A percentile compares a stretch with the other conserved stretches of the same genome.
phyloP scores from a whole-genome alignment of 2,113 vertebrate species.

The Lagopus muta region DNA sequence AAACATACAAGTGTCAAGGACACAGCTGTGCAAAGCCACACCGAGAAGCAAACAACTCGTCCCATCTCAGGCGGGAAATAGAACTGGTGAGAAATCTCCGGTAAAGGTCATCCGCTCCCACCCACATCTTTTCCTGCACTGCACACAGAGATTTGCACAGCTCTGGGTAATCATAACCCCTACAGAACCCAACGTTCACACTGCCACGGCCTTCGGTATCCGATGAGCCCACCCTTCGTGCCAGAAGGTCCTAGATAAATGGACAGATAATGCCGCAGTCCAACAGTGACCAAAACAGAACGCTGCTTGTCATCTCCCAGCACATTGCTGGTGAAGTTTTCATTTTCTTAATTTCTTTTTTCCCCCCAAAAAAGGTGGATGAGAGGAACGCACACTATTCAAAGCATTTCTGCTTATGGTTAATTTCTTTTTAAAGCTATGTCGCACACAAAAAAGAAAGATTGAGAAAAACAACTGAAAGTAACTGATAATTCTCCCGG shows the following conservation, averaged over 20 bases:
- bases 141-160: not conserved
- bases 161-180: not conserved
- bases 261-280: accelerated
- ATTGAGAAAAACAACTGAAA: not conserved
- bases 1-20: accelerated
- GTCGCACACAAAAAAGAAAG: not conserved
- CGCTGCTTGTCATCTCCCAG: not conserved
- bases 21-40: accelerated
- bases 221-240: accelerated
- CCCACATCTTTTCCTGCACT: not conserved
- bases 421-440: not conserved
- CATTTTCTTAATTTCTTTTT: not conserved
- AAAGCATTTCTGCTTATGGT: not conserved
- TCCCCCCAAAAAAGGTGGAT: accelerated
- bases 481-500: not conserved
- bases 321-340: not conserved
- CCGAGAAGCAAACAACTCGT: not conserved
- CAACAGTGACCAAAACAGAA: accelerated
- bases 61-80: not conserved
- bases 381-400: accelerated
- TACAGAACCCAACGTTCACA: accelerated
- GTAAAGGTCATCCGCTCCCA: not conserved
- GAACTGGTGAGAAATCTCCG: accelerated
- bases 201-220: accelerated
- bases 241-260: not conserved